Percentiles rank a stretch among this genome's conserved stretches.
These are phyloP conservation scores for Molossus molossus DNA, from an alignment of 2,797 vertebrate genomes.

Conservation along the genomic window DNA sequence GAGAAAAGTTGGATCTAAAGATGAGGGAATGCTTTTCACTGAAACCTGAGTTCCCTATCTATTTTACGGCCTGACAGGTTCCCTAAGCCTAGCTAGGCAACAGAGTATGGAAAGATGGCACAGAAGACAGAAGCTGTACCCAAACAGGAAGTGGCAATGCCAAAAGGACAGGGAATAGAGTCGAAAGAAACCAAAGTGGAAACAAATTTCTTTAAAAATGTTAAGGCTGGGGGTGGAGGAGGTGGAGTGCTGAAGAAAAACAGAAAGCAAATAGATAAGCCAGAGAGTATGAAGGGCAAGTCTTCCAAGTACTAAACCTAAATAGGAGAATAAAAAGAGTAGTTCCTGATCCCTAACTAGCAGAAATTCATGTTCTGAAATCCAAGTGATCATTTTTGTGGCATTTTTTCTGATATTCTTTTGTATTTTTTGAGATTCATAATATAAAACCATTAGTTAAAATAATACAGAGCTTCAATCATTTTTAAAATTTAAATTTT, in stretches of 20 bases:
- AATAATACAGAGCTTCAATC: background rate
- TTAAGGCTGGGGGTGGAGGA: background rate
- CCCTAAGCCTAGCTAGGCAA: background rate
- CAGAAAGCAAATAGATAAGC: background rate
- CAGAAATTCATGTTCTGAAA: background rate
- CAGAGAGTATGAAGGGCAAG: background rate
- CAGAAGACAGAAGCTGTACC: background rate
- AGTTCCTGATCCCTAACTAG: background rate
- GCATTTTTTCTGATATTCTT: background rate
- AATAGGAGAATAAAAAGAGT: background rate
- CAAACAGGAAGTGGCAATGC: background rate
- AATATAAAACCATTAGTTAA: slow-evolving; percentile 33
- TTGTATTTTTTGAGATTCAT: background rate
- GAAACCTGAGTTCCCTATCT: slow-evolving; percentile 4
- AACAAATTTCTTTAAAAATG: background rate
- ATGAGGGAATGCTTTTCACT: slow-evolving; percentile 47
- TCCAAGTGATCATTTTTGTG: background rate
- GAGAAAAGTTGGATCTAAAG: slow-evolving; percentile 2
- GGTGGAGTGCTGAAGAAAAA: background rate
- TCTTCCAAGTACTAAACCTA: background rate
- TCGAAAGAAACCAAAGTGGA: background rate
- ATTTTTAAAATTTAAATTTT: slow-evolving; percentile 62
- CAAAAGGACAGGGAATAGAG: background rate
- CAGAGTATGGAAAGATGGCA: background rate
- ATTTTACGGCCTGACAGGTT: background rate